These are phyloP conservation scores for Notarius lentiginosus DNA, from an alignment of 2,113 vertebrate species.

Conservation along the genomic window DNA sequence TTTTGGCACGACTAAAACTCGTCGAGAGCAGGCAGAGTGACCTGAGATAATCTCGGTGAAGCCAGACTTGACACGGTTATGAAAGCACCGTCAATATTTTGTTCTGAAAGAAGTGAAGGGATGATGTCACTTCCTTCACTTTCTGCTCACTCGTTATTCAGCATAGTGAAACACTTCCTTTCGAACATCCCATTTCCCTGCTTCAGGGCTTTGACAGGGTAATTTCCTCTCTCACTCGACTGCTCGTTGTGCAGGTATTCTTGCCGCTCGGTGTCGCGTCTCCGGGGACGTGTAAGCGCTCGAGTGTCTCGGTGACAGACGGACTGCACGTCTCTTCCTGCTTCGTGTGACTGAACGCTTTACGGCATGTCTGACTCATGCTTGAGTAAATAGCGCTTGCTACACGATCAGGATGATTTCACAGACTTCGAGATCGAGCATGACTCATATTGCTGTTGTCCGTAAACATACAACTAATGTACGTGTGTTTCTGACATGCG, in stretches of 20 bases:
- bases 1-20: no score
- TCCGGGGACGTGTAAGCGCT: neutral
- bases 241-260: neutral
- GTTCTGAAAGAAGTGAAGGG: neutral
- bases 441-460: neutral
- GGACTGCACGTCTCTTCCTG: neutral
- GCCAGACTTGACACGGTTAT: no score
- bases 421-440: neutral
- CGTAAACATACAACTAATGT: neutral
- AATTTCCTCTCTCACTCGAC: neutral
- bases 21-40: no score
- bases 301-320: neutral
- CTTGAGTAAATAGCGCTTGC: constrained; percentile 20
- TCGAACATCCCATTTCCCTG: neutral
- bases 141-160: neutral
- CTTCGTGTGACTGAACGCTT: neutral
- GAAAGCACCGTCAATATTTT: neutral
- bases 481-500: neutral
- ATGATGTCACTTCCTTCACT: neutral
- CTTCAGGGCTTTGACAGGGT: neutral
- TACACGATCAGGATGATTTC: neutral
- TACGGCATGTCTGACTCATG: constrained; percentile 8
- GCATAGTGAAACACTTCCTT: neutral
- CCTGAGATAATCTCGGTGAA: neutral
- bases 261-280: neutral